A percentile compares a stretch with the other conserved stretches of the same genome.
phyloP scores from a whole-genome alignment of 2,113 vertebrate genomes.

The Mugil cephalus region DNA sequence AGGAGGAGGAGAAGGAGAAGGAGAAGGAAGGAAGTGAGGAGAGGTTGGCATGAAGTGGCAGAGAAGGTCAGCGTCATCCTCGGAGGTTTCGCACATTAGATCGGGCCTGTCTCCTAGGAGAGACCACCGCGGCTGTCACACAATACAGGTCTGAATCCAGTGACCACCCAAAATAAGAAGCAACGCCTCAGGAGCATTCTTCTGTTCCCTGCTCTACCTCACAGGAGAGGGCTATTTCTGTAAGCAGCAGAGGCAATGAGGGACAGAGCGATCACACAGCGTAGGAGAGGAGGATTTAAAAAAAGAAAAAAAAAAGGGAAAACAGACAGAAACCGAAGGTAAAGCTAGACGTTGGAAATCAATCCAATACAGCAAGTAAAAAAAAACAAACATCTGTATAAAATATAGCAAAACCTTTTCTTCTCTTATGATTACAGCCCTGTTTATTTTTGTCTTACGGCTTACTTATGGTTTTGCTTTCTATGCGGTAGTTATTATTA shows the following conservation, averaged over 20 bases:
- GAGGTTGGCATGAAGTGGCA: slow-evolving; percentile 9
- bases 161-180: slow-evolving; percentile 52
- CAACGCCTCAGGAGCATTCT: slow-evolving; percentile 50
- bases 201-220: slow-evolving; percentile 41
- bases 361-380: background rate
- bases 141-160: slow-evolving; percentile 42
- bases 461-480: background rate
- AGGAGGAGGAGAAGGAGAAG: background rate
- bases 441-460: background rate
- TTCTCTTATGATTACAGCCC: background rate
- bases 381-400: slow-evolving; percentile 4
- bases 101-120: slow-evolving; percentile 36
- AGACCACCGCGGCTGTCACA: slow-evolving; percentile 50
- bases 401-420: slow-evolving; percentile 12
- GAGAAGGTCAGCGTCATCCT: slow-evolving; percentile 26
- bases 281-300: slow-evolving; percentile 45
- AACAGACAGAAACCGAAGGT: slow-evolving; percentile 25
- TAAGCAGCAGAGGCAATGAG: slow-evolving; percentile 55
- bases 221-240: slow-evolving; percentile 61
- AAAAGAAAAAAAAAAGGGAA: slow-evolving; percentile 27
- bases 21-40: background rate
- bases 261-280: slow-evolving; percentile 23
- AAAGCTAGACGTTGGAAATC: slow-evolving; percentile 8
- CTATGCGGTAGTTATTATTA: background rate
- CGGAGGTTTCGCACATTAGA: slow-evolving; percentile 41